Base-by-base conservation (phyloP, 2,797 vertebrate species). In the Silurus lanzhouensis region DNA sequence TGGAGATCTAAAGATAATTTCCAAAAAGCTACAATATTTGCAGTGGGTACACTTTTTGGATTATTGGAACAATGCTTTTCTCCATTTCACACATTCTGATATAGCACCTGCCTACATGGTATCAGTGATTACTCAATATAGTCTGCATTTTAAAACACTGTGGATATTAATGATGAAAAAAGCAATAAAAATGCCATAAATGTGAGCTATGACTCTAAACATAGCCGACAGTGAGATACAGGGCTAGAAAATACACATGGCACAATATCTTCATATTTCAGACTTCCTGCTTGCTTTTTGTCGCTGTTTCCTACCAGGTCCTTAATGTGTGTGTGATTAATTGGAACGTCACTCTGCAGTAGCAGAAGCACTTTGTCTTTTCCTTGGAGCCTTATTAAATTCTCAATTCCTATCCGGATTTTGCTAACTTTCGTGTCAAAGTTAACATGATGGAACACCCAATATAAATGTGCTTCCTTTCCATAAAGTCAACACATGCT, bases 371-470 rank as follows among this genome's bases (percentile, higher is more conserved):
- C 63, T 86, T 86, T 83, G 63, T 72, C 87, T 88, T 89, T 88
- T 85, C 90, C 91, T 88, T 88, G 71, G 87, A 88, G 72, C 88
- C 86, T 91, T 90, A 92, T 87, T 91, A 88, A 92, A 92, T 91
- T 70, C 90, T 88, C 71, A 77, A 83, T 85, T 88, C 89, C 86
- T 85, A 90, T 90, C 80, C 81, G 71, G 83, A 88, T 68, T 83
- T 86, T 86, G 83, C 82, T 88, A 86, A 86, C 82, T 82, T 82
- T 89, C 86, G 86, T 89, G 89, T 92, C 90, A 77, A 86, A 85
- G 79, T 84, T 88, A 92, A 92, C 81, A 44, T 87, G 90, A 91
- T 87, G 90, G 81, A 89, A 89, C 68, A 88, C 88, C 89, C 83
- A 84, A 87, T 90, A 90, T 91, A 55, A 82, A 87, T 71, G 61